Evolutionary conservation across 2,888 invertebrate species (phyloP).

Genomic region (Cephus pulcher): DNA sequence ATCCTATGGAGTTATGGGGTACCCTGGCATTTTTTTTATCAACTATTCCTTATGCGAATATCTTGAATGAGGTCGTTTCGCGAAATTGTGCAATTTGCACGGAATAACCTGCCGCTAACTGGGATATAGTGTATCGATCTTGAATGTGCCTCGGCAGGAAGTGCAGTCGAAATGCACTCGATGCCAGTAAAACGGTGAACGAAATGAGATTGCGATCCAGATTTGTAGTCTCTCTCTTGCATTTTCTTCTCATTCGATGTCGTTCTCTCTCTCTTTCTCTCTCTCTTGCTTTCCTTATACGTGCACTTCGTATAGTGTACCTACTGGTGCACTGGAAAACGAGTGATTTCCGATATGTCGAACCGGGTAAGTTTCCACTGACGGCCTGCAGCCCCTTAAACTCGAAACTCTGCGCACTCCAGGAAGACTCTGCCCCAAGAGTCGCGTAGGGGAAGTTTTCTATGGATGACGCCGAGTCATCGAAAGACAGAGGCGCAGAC

Average conservation of each 20-base stretch:
- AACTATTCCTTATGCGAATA: not conserved
- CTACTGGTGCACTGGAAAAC: not conserved
- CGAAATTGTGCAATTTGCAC: slow-evolving; percentile 20
- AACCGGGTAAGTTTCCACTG: not conserved
- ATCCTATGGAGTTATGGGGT: not conserved
- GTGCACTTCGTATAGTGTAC: not conserved
- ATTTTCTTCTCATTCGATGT: not conserved
- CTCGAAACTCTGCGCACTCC: not conserved
- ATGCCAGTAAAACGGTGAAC: slow-evolving; percentile 18
- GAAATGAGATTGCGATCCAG: slow-evolving; percentile 29
- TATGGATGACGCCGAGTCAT: slow-evolving; percentile 4
- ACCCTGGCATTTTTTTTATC: not conserved
- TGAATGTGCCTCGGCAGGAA: slow-evolving; percentile 13
- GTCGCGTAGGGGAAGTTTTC: not conserved
- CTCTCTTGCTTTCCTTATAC: not conserved
- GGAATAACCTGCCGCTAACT: slow-evolving; percentile 25
- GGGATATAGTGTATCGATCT: slow-evolving; percentile 25
- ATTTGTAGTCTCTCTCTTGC: slow-evolving; percentile 17
- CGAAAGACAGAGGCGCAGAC: slow-evolving; percentile 36
- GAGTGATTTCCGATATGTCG: not conserved
- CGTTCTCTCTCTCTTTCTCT: not conserved
- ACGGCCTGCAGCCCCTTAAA: not conserved
- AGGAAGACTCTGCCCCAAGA: not conserved
- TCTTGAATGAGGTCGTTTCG: not conserved
- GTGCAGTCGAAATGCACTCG: slow-evolving; percentile 8